Conservation (phyloP, 2,113 vertebrate species). For the Acanthochromis polyacanthus region DNA sequence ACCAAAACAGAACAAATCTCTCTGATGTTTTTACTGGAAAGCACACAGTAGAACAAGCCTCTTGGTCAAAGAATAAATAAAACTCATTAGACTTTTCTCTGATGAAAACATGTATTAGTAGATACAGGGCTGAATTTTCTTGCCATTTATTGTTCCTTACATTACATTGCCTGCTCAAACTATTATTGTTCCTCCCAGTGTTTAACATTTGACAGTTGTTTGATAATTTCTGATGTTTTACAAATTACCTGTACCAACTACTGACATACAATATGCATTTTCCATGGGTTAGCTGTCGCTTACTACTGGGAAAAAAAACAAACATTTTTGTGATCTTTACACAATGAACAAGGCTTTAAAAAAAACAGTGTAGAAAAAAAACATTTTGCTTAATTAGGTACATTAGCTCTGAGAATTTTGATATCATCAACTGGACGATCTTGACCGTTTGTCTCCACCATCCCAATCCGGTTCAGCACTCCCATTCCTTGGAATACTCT, state of each 20-base stretch:
- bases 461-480: constrained; percentile 91
- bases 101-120: too few species aligned
- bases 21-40: too few species aligned
- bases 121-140: too few species aligned
- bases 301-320: neutral
- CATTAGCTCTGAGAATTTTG: constrained; percentile 88
- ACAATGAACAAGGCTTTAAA: constrained; percentile 47
- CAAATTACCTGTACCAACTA: too few species aligned
- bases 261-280: too few species aligned
- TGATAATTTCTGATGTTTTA: too few species aligned
- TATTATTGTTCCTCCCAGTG: neutral
- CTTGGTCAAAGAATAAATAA: too few species aligned
- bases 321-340: neutral
- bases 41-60: too few species aligned
- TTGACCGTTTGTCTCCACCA: constrained; percentile 96
- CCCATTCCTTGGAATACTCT: constrained; percentile 92
- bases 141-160: too few species aligned
- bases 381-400: constrained; percentile 76
- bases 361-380: constrained; percentile 15
- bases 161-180: neutral
- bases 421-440: constrained; percentile 94
- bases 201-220: neutral
- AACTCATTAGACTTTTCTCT: too few species aligned
- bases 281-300: too few species aligned
- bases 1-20: too few species aligned